These are phyloP conservation scores for Hypothenemus hampei DNA, from an alignment of 1,140 invertebrate species.

Conservation along the genomic window DNA sequence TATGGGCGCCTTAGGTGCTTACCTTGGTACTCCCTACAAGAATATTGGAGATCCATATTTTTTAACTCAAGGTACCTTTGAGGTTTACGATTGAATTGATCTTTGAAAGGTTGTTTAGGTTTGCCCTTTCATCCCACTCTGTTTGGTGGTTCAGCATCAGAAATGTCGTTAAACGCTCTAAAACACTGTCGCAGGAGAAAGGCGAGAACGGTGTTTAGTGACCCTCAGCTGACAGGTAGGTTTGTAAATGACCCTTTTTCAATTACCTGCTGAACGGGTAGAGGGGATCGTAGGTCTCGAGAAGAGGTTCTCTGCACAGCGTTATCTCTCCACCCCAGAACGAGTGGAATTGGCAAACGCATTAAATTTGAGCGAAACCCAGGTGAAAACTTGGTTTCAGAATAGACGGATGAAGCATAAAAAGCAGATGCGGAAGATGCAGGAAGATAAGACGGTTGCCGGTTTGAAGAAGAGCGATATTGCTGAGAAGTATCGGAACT, in stretches of 20 bases:
- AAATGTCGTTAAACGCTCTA: conserved; percentile 63
- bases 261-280: too few relatives aligned
- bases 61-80: conserved; percentile 56
- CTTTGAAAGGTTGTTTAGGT: conserved; percentile 48
- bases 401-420: conserved; percentile 97
- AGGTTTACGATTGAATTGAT: neutral
- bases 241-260: too few relatives aligned
- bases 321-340: conserved; percentile 96
- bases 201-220: conserved; percentile 96
- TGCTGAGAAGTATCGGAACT: conserved; percentile 8
- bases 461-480: conserved; percentile 10
- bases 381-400: conserved; percentile 99
- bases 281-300: conserved; percentile 75
- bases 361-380: conserved; percentile 92
- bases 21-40: conserved; percentile 59
- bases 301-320: conserved; percentile 91
- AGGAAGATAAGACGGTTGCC: conserved; percentile 49
- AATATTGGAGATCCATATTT: conserved; percentile 61
- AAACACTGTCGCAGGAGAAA: conserved; percentile 90
- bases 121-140: conserved; percentile 66
- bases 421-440: conserved; percentile 78
- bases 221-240: conserved; percentile 88
- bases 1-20: conserved; percentile 57
- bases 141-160: conserved; percentile 53
- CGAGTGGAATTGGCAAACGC: conserved; percentile 89